A percentile compares a stretch with the other conserved stretches of the same genome.
Conservation (phyloP, 2,888 invertebrate species). For the Dicroscelio sp. region DNA sequence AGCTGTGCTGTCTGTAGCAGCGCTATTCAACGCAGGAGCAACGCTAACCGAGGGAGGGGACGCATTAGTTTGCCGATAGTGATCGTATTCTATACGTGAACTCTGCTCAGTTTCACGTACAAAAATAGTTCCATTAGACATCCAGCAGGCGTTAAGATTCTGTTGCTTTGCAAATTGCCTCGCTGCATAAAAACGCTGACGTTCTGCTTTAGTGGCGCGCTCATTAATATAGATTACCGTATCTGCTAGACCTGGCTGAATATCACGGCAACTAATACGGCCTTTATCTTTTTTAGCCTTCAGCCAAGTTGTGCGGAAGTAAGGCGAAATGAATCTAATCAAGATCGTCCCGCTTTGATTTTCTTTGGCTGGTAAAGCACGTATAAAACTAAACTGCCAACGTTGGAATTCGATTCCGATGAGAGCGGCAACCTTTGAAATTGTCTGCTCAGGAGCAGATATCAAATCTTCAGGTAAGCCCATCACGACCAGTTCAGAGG, state of each 20-base stretch:
- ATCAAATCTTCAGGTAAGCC: neutral
- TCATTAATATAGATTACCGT: neutral
- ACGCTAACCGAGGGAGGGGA: too few relatives aligned
- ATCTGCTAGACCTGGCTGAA: neutral
- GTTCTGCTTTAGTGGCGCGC: neutral
- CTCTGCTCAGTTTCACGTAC: too few relatives aligned
- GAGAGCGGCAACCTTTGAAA: neutral
- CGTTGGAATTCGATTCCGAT: neutral
- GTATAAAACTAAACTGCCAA: neutral
- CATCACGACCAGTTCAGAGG: neutral
- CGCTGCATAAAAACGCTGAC: neutral
- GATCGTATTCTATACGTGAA: too few relatives aligned
- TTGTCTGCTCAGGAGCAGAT: neutral
- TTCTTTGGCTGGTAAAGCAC: neutral
- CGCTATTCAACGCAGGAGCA: too few relatives aligned
- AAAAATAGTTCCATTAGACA: too few relatives aligned
- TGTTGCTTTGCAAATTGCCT: constrained; percentile 1
- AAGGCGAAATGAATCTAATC: neutral
- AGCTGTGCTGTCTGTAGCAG: too few relatives aligned
- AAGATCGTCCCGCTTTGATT: neutral
- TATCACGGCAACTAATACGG: neutral
- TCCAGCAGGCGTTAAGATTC: too few relatives aligned
- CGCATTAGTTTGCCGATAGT: too few relatives aligned
- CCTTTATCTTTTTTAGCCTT: neutral
- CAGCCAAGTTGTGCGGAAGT: neutral